Evolutionary conservation across 2,113 vertebrate species (phyloP).

Genomic region (Mesembrinibis cayennensis): DNA sequence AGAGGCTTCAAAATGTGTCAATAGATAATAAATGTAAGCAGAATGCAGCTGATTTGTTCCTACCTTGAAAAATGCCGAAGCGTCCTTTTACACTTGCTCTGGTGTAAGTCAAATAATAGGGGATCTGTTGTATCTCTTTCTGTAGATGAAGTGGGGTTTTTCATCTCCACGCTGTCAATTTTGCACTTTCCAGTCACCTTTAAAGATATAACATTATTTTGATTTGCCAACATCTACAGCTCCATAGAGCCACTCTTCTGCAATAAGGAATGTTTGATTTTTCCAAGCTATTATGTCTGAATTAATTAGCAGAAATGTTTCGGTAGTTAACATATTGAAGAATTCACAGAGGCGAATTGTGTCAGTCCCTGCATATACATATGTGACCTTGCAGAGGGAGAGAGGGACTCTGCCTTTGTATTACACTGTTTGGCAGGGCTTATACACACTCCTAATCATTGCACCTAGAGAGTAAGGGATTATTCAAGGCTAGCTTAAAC

Average conservation of each 20-base stretch:
- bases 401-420: not conserved
- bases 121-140: not conserved
- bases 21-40: not conserved
- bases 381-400: not conserved
- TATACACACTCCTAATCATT: not conserved
- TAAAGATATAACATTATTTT: not conserved
- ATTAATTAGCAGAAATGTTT: conserved; percentile 37
- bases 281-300: not conserved
- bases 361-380: not conserved
- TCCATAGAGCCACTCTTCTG: not conserved
- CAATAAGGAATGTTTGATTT: not conserved
- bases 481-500: not conserved
- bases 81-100: not conserved
- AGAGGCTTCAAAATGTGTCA: not conserved
- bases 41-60: not conserved
- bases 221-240: not conserved
- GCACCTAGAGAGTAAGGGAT: not conserved
- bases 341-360: not conserved
- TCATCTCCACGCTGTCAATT: not conserved
- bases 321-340: not conserved
- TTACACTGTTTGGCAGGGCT: not conserved
- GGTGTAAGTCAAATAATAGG: not conserved
- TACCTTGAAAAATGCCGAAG: not conserved
- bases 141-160: not conserved
- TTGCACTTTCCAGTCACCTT: not conserved